These are phyloP conservation scores for Crotalus horridus DNA, from an alignment of 2,113 vertebrate genomes.

Conservation along the genomic window DNA sequence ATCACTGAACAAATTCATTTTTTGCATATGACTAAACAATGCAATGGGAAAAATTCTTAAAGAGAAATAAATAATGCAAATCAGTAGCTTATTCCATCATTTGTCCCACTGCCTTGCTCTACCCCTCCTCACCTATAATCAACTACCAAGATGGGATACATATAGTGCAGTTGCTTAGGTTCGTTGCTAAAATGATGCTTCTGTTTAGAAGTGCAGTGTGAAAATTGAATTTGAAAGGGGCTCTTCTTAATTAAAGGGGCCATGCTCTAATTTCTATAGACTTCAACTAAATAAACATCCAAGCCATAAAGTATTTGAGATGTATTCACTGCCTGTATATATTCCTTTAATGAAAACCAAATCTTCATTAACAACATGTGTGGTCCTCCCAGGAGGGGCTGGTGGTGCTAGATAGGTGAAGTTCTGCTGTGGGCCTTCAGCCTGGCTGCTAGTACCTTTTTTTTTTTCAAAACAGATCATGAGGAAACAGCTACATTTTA, in stretches of 20 bases:
- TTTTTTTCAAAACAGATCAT: conserved; percentile 10
- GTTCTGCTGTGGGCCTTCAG: conserved; percentile 42
- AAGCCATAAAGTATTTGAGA: background rate
- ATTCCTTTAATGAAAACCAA: background rate
- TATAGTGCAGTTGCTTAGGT: conserved; percentile 23
- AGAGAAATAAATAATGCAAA: conserved; percentile 21
- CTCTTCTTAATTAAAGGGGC: background rate
- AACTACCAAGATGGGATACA: conserved; percentile 29
- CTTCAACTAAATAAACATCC: background rate
- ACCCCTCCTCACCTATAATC: conserved; percentile 24
- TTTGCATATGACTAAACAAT: background rate
- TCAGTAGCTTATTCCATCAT: background rate
- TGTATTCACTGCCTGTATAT: background rate
- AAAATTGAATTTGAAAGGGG: background rate
- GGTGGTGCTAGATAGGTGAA: conserved; percentile 19
- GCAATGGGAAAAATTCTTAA: background rate
- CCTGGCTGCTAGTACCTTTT: conserved; percentile 23
- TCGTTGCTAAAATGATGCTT: background rate
- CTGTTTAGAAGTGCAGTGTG: background rate
- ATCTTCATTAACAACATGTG: background rate
- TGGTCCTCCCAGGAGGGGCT: background rate
- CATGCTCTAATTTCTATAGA: background rate
- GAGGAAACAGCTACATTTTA: conserved; percentile 21
- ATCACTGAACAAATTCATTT: background rate
- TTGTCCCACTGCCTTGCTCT: background rate